Evolutionary conservation across 2,797 vertebrate genomes (phyloP).

Genomic region (Chelon labrosus): DNA sequence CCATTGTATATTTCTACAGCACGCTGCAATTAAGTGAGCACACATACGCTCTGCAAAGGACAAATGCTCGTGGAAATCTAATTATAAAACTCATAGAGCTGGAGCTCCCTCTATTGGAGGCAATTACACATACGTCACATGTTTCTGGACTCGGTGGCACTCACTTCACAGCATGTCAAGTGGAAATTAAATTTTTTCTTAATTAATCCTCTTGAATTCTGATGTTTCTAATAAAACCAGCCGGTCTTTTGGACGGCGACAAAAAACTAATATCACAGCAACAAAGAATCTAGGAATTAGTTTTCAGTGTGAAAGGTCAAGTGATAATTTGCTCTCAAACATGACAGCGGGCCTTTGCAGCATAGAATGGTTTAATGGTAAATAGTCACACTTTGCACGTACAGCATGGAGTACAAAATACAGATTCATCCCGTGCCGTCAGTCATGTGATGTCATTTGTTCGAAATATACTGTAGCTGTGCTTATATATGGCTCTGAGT

Average conservation of each 20-base stretch:
- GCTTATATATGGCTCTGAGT: constrained; percentile 40
- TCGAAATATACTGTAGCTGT: constrained; percentile 24
- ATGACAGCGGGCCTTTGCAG: not conserved
- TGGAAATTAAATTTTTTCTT: constrained; percentile 28
- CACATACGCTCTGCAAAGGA: constrained; percentile 23
- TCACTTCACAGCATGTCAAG: not conserved
- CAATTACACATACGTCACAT: not conserved
- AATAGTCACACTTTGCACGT: not conserved
- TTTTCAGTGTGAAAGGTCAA: not conserved
- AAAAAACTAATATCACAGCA: not conserved
- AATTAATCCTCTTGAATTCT: constrained; percentile 5
- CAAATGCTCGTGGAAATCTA: constrained; percentile 17
- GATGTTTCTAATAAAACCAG: not conserved
- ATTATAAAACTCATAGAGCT: constrained; percentile 33
- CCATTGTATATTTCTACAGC: constrained; percentile 29
- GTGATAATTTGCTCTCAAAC: not conserved
- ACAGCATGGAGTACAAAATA: not conserved
- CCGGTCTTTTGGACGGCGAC: no score
- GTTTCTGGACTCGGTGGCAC: no score
- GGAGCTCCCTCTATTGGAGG: constrained; percentile 74
- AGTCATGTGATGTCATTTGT: constrained; percentile 11
- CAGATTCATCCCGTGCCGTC: constrained; percentile 9
- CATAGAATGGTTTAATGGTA: constrained; percentile 4
- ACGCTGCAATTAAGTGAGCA: constrained; percentile 7
- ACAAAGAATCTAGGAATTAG: not conserved